These are phyloP conservation scores for Jordanella pulchra DNA, from an alignment of 2,797 vertebrate genomes.

Conservation along the genomic window DNA sequence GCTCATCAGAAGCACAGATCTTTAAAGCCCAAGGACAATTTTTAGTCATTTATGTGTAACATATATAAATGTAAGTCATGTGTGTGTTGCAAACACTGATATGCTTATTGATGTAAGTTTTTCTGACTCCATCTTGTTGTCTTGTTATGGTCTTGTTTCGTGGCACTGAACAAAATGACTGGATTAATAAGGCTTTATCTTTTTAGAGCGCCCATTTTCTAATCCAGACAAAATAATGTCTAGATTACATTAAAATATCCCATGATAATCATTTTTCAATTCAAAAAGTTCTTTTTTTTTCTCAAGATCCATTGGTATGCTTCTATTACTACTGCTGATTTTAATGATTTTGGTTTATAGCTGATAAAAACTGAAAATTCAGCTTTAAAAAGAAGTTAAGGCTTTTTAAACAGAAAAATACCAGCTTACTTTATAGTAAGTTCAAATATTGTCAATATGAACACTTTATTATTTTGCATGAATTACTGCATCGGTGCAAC, in stretches of 20 bases:
- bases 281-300: neutral
- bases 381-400: too few species aligned
- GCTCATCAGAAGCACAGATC: neutral
- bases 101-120: constrained; percentile 56
- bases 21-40: constrained; percentile 8
- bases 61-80: constrained; percentile 75
- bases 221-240: neutral
- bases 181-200: neutral
- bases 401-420: neutral
- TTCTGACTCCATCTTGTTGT: constrained; percentile 75
- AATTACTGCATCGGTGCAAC: neutral
- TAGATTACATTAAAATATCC: neutral
- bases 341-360: neutral
- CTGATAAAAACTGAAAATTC: neutral
- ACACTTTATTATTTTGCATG: neutral
- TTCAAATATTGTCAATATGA: neutral
- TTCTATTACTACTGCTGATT: neutral
- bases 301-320: neutral
- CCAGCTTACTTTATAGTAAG: neutral
- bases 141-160: constrained; percentile 77
- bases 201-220: neutral
- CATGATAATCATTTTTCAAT: neutral
- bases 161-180: constrained; percentile 76
- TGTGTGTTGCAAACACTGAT: constrained; percentile 55
- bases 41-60: constrained; percentile 76